phyloP scores from a whole-genome alignment of 2,888 invertebrate genomes.

The Agrotis exclamationis region DNA sequence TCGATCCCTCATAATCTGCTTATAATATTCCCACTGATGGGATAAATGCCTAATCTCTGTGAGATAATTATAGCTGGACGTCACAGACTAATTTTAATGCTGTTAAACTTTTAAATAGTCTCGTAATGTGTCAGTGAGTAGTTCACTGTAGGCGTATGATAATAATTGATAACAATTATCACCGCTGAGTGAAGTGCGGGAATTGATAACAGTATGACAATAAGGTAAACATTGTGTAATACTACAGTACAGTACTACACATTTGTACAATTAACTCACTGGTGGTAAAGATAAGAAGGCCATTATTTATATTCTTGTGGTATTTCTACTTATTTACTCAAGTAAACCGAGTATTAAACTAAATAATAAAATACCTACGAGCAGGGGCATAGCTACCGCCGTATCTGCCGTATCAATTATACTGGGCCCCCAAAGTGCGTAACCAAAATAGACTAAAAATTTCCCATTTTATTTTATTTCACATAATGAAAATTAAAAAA shows the following conservation, averaged over 20 bases:
- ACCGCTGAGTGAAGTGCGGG: neutral
- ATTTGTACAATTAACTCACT: neutral
- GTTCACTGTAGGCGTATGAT: neutral
- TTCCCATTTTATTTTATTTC: too few relatives aligned
- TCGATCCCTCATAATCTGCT: too few relatives aligned
- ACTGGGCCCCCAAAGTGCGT: too few relatives aligned
- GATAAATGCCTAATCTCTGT: too few relatives aligned
- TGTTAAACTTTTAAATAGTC: neutral
- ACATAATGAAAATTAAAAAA: too few relatives aligned
- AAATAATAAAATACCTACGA: too few relatives aligned
- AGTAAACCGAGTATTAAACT: neutral
- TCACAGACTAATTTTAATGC: neutral
- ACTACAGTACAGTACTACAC: too few relatives aligned
- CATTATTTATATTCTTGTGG: neutral
- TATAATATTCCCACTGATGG: too few relatives aligned
- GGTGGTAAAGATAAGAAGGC: neutral
- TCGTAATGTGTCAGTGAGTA: neutral
- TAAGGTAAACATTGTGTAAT: conserved; percentile 2
- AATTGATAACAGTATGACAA: conserved; percentile 3
- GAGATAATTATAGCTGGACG: too few relatives aligned
- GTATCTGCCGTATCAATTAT: too few relatives aligned
- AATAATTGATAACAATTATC: conserved; percentile 26
- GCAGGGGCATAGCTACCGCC: too few relatives aligned
- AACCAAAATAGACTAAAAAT: too few relatives aligned
- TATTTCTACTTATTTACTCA: neutral